Evolutionary conservation across 2,888 invertebrate species (phyloP), one percentile per base, ranked within the genome.

Genomic region (Liopterus haemorrhoidalis): DNA sequence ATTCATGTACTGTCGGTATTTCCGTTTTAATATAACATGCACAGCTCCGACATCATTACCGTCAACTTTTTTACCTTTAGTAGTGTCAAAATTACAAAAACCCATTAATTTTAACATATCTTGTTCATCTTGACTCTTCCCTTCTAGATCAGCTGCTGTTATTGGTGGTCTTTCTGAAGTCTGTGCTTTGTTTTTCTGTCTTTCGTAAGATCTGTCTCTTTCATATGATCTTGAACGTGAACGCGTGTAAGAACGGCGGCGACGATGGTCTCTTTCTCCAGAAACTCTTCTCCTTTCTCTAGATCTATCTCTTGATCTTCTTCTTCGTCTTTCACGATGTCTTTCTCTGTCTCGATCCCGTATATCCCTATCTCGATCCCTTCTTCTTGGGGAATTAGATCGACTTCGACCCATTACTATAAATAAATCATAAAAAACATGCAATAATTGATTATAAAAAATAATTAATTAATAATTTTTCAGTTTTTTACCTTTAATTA

Each of bases 1-100:
- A 70, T 99, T 99, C 99, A 99, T 99, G 66, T 99, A 99, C 71
- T 99, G 97, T 58, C 96, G 82, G 68, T 95, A 96, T 71, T 95
- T 92, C 58, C 97, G 75, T 71, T 96, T 95, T 49, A 95, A 77
- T 51, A 94, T 92, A 46, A 96, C 91, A 66, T 96, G 95, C 51
- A 95, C 94, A 19, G 85, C 88, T n/a, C 93, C 94, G 41, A 82
- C 82, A 58, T 94, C 89, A 64, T 97, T 97, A 20, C 91, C 93
- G 1, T 86, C 84, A 0, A 97, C 94, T 71, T 90, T 89, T 70
- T 93, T 94, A 57, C 91, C 90, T 75, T 99, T 97, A 0, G 97
- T 96, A 0, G 91, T 82, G 64, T 95, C 90, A 68, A 99, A 99
- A 50, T 82, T 85, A 67, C 89, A 87, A 68, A 99, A 99, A 12